Evolutionary conservation across 2,797 vertebrate genomes (phyloP), one percentile per base, ranked within the genome.

Genomic region (Anomalospiza imberbis): DNA sequence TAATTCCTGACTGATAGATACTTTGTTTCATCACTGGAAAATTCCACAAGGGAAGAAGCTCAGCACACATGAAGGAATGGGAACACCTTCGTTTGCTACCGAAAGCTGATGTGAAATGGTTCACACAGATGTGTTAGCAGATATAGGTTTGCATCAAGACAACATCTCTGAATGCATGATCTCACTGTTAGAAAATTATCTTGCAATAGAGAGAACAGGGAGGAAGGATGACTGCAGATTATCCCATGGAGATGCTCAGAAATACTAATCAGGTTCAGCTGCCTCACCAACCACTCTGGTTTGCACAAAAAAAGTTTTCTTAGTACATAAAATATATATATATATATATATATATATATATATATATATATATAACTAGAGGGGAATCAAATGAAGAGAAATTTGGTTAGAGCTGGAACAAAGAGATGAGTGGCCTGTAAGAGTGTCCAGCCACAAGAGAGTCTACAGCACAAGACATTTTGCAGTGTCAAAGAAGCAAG

Each of bases 101-200:
- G 3, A 89, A 89, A 91, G 54, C 44, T 77, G 70, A 62, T 62
- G 70, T 86, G 92, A 89, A 89, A 75, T n/a, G 53, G 51, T 81
- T 95, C 87, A 93, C 62, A 53, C 21, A 75, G 91, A n/a, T 36
- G n/a, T 34, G 29, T 54, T 55, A 85, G 73, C 10, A 85, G 85
- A 72, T 75, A 66, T 24, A 62, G 57, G 67, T 67, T 85, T 66
- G 80, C 55, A 78, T 44, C 57, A 68, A 92, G 87, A 78, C 77
- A 93, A 67, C 34, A 86, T 79, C 94, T 88, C 87, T 57, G 73
- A 91, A 61, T 5, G 29, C 40, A 60, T 95, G 85, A 93, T n/a
- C 79, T 91, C 92, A 93, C 66, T 81, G 55, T 73, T 72, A 13
- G 81, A 62, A 92, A 89, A 72, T 31, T 6, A 40, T 13, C 88